phyloP scores from a whole-genome alignment of 2,888 invertebrate species.

The Nephrocerus scutellatus region DNA sequence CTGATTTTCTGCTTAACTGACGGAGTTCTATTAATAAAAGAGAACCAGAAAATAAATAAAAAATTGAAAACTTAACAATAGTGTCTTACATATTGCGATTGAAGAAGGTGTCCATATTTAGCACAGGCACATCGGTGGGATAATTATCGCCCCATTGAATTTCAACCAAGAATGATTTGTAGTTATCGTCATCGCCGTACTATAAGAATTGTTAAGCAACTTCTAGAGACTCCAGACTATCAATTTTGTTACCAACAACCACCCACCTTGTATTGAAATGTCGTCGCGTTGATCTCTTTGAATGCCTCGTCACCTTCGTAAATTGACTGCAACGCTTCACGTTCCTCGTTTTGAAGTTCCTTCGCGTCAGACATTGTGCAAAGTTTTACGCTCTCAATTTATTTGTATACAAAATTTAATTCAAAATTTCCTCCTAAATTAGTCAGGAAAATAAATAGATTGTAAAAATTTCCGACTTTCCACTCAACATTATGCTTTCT shows the following conservation, averaged over 20 bases:
- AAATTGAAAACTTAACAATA: neutral
- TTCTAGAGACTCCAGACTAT: no score
- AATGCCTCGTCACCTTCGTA: conserved; percentile 89
- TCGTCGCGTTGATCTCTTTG: conserved; percentile 67
- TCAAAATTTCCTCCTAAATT: no score
- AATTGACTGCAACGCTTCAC: conserved; percentile 84
- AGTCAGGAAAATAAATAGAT: no score
- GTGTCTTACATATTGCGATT: conserved; percentile 80
- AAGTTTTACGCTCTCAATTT: no score
- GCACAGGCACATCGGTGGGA: conserved; percentile 71
- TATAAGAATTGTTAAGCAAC: conserved; percentile 43
- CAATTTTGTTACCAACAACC: no score
- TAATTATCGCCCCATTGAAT: conserved; percentile 81
- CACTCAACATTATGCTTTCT: no score
- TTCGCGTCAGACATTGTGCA: conserved; percentile 50
- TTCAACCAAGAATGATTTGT: conserved; percentile 79
- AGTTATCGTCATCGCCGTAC: conserved; percentile 73
- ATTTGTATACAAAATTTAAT: no score
- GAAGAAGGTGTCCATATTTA: conserved; percentile 87
- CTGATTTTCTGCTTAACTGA: conserved; percentile 65
- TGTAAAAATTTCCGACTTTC: no score
- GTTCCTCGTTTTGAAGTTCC: conserved; percentile 77
- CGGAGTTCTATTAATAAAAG: conserved; percentile 51
- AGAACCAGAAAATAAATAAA: neutral
- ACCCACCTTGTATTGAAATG: conserved; percentile 85